Base-by-base conservation (phyloP, 2,888 invertebrate species). In the Drosophila melanocephala region DNA sequence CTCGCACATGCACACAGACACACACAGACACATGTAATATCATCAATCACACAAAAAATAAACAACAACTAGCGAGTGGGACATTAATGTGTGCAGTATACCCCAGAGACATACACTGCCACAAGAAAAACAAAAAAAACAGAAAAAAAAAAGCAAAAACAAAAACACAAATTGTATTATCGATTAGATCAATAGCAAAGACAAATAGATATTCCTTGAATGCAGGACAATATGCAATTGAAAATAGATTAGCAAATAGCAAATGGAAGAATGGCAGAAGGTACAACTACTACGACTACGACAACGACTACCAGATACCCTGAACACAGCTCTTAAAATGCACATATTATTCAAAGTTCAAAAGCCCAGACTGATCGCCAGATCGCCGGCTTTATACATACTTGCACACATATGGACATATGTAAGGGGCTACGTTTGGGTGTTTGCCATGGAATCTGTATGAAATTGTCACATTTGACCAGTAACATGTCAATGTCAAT, bases 41-140 rank as follows among this genome's bases (percentile, higher is more conserved):
- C 82, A 82, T 82, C 79, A 84, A 84, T 82, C 79, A 84, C 75
- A 72, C 58, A 64, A 56, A 56, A 59, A 60, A 16, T 22, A 47
- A 60, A 53, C 14, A 61, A 14, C 39, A 33, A 50, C 33, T 3
- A 37, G 47, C 10, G 32, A 50, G 44, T 65, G 55, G 12, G 35
- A 22, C 37, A 30, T 58, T 22, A 66, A 37, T 33, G 30, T 30
- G 37, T 47, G 47, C 47, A 16, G 55, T 26, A 67, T 61, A 56
- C 60, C 62, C 69, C 28, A 14, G 47, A 33, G 14, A 37, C n/a
- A 47, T 47, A 37, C 33, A 56, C 67, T 66, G 28, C 16, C n/a
- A 58, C 3, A 55, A 26, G 26, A 26, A 26, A 26, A 26, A 26
- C 26, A 26, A 26, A 33, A 33, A 26, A 30, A 30, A 26, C 26